Conservation (phyloP, 2,888 invertebrate species). For the Spodoptera littoralis region DNA sequence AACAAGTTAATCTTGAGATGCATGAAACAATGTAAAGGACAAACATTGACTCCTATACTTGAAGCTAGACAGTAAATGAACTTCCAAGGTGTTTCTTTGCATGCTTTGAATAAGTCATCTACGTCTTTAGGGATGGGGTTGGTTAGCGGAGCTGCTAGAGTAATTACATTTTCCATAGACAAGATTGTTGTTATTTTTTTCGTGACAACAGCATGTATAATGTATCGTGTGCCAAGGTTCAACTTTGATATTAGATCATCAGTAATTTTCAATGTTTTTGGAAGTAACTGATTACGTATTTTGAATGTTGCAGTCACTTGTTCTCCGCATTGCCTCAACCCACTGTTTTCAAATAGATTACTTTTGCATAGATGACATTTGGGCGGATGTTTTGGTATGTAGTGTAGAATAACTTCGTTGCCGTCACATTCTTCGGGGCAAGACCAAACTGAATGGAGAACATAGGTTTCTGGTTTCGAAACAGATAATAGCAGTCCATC, state of each 20-base stretch:
- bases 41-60: slow-evolving; percentile 74
- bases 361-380: slow-evolving; percentile 78
- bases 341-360: slow-evolving; percentile 79
- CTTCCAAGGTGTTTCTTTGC: slow-evolving; percentile 76
- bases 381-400: slow-evolving; percentile 78
- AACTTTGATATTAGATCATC: slow-evolving; percentile 77
- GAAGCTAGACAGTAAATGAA: slow-evolving; percentile 83
- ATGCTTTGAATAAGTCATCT: slow-evolving; percentile 68
- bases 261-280: slow-evolving; percentile 68
- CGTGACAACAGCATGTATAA: slow-evolving; percentile 66
- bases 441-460: slow-evolving; percentile 82
- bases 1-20: slow-evolving; percentile 80
- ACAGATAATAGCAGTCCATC: slow-evolving; percentile 72
- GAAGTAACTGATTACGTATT: slow-evolving; percentile 58
- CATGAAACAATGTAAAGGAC: slow-evolving; percentile 81
- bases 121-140: slow-evolving; percentile 70
- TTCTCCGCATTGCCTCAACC: slow-evolving; percentile 79
- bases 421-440: slow-evolving; percentile 85
- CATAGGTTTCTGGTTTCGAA: slow-evolving; percentile 74
- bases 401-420: slow-evolving; percentile 77
- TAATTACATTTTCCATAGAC: slow-evolving; percentile 71
- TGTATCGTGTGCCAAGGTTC: slow-evolving; percentile 70
- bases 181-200: slow-evolving; percentile 72
- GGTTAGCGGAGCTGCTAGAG: slow-evolving; percentile 67
- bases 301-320: slow-evolving; percentile 73